A percentile compares a stretch with the other conserved stretches of the same genome.
Evolutionary conservation across 2,113 vertebrate species (phyloP).

Genomic region (Cheirogaleus medius): DNA sequence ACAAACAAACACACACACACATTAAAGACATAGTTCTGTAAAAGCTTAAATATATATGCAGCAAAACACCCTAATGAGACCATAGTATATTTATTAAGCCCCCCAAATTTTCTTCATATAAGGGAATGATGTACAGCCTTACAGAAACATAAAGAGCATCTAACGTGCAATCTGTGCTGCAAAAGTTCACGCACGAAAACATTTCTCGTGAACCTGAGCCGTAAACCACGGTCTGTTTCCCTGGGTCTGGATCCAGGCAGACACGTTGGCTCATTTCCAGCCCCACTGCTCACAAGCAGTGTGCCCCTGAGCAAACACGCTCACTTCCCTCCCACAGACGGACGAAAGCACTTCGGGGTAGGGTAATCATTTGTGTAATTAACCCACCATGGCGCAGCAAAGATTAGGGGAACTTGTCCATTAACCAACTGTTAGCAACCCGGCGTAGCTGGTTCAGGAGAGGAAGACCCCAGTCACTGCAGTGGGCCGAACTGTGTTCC

Average conservation of each 20-base stretch:
- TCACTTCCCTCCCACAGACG: background rate
- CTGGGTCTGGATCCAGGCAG: background rate
- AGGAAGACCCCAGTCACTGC: accelerated
- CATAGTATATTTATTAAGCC: background rate
- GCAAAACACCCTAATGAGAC: background rate
- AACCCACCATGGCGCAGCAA: accelerated
- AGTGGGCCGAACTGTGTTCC: background rate
- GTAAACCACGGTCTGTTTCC: background rate
- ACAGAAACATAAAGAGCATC: too few relatives aligned
- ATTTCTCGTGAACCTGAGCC: background rate
- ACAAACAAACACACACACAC: background rate
- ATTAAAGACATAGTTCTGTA: background rate
- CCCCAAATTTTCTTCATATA: background rate
- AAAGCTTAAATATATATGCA: background rate
- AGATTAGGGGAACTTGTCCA: background rate
- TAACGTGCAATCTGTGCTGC: accelerated
- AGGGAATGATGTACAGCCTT: background rate
- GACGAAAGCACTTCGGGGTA: background rate
- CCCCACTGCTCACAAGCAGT: accelerated
- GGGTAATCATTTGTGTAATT: background rate
- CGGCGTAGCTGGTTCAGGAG: accelerated
- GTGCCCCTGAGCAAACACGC: background rate
- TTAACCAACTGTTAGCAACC: background rate
- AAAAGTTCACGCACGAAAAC: background rate
- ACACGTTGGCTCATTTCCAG: background rate